Conservation (phyloP, 1,140 invertebrate genomes). For the Philopotamus ludificatus region DNA sequence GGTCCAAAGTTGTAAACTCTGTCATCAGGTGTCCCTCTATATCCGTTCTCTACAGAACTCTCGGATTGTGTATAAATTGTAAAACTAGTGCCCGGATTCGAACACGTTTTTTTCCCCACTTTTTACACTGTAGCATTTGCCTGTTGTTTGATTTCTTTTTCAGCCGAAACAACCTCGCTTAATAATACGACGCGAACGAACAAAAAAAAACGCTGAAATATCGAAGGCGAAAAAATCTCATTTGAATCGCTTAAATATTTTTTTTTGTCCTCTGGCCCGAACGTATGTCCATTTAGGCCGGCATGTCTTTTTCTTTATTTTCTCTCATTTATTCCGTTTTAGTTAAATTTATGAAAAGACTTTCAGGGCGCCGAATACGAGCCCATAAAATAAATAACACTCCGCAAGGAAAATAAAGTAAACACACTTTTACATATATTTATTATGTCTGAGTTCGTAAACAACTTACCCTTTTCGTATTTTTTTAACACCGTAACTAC, state of each 20-base stretch:
- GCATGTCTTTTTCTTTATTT: constrained; percentile 2
- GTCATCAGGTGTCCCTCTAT: not conserved
- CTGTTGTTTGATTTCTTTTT: not conserved
- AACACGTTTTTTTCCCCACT: not conserved
- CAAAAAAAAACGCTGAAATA: not conserved
- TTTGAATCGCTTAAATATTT: not conserved
- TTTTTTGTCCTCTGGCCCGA: not conserved
- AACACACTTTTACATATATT: constrained; percentile 30
- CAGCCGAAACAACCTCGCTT: not conserved
- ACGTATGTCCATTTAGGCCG: not conserved
- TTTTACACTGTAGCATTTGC: not conserved
- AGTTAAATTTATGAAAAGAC: constrained; percentile 15
- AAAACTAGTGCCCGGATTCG: not conserved
- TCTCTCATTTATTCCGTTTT: constrained; percentile 19
- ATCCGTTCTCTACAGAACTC: not conserved
- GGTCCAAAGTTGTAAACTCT: not conserved
- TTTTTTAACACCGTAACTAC: not conserved
- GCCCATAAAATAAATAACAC: constrained; percentile 10
- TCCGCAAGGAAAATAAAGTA: constrained; percentile 10
- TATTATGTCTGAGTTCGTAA: constrained; percentile 26
- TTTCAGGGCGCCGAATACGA: constrained; percentile 3
- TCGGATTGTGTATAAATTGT: not conserved
- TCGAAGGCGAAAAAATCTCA: not conserved
- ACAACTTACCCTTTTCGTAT: constrained; percentile 12
- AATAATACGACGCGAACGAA: not conserved